phyloP scores from a whole-genome alignment of 2,888 invertebrate genomes.

The Latrodectus hesperus region DNA sequence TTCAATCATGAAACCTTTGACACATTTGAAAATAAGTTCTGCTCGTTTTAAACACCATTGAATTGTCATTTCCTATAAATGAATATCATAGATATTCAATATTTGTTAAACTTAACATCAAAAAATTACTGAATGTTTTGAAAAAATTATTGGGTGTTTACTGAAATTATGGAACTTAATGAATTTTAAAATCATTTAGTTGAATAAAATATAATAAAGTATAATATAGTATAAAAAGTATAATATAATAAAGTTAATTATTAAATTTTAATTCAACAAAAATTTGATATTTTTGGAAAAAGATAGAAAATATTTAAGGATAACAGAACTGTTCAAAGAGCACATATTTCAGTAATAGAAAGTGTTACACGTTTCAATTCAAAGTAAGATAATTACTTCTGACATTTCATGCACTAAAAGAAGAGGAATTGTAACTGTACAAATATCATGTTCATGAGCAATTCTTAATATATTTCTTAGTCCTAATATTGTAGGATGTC shows the following conservation, averaged over 20 bases:
- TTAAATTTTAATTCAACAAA: too few relatives aligned
- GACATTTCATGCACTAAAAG: constrained; percentile 93
- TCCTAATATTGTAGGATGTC: constrained; percentile 95
- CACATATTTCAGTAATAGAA: background rate
- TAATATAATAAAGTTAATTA: too few relatives aligned
- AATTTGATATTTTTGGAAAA: too few relatives aligned
- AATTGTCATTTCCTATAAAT: constrained; percentile 90
- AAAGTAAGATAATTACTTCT: constrained; percentile 80
- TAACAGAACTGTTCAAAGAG: background rate
- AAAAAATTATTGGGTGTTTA: too few relatives aligned
- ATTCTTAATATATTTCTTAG: constrained; percentile 94
- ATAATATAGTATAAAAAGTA: too few relatives aligned
- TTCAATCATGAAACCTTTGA: constrained; percentile 99
- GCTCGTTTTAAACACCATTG: constrained; percentile 97
- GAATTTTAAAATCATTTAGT: background rate
- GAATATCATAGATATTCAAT: too few relatives aligned
- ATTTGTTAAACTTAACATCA: too few relatives aligned
- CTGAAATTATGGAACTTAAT: too few relatives aligned
- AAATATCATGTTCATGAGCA: constrained; percentile 95
- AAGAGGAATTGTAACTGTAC: constrained; percentile 93
- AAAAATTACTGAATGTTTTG: too few relatives aligned
- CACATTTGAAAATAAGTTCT: constrained; percentile 98
- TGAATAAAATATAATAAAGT: background rate
- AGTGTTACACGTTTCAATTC: background rate
- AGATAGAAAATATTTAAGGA: background rate